These are phyloP conservation scores for Leucophenga varia DNA, from an alignment of 1,140 invertebrate genomes.

Conservation along the genomic window DNA sequence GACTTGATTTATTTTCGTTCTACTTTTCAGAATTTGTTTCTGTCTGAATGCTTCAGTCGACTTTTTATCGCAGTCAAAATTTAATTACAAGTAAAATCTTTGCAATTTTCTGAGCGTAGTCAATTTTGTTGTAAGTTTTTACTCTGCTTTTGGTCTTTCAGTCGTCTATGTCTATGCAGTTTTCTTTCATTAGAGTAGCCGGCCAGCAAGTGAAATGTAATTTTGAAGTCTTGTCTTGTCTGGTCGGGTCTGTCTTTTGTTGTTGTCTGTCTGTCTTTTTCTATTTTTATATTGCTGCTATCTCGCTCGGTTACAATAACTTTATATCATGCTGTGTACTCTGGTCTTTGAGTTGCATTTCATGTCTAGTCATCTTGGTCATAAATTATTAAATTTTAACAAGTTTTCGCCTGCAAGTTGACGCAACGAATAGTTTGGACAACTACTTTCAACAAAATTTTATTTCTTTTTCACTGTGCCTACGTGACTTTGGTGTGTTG, in stretches of 20 bases:
- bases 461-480: constrained; percentile 36
- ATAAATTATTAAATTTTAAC: constrained; percentile 55
- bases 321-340: no score
- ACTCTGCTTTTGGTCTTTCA: neutral
- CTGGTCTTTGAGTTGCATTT: no score
- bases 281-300: no score
- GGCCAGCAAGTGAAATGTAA: no score
- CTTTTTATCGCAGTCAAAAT: constrained; percentile 31
- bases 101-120: constrained; percentile 33
- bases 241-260: no score
- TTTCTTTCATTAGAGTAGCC: no score
- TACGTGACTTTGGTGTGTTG: constrained; percentile 29
- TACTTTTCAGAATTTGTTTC: no score
- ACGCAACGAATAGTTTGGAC: constrained; percentile 21
- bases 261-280: no score
- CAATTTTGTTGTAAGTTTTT: constrained; percentile 30
- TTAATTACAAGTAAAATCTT: constrained; percentile 44
- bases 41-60: no score
- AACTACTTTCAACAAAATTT: constrained; percentile 18
- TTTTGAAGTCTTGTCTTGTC: no score
- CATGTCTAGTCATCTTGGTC: constrained; percentile 25
- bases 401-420: constrained; percentile 49
- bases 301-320: no score
- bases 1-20: no score
- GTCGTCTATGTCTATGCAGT: constrained; percentile 7